Evolutionary conservation across 2,113 vertebrate genomes (phyloP).

Genomic region (Tragelaphus imberbis): DNA sequence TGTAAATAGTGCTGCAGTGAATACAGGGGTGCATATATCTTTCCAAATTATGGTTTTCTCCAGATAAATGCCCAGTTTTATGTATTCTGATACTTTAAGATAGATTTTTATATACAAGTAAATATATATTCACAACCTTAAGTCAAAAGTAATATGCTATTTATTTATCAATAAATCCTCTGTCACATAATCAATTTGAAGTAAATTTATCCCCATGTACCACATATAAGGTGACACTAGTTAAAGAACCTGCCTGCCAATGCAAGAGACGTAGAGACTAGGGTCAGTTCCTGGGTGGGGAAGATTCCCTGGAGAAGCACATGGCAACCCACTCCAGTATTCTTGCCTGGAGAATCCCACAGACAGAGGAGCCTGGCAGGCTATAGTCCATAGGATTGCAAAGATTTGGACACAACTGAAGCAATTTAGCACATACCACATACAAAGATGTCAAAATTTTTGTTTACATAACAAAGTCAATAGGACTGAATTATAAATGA

Average conservation of each 20-base stretch:
- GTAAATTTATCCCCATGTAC: not conserved
- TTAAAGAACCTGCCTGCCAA: not conserved
- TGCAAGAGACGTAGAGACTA: not conserved
- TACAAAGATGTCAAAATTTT: not conserved
- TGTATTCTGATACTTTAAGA: not conserved
- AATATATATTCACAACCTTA: not conserved
- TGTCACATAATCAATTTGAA: not conserved
- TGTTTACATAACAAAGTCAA: not conserved
- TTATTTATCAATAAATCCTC: conserved; percentile 8
- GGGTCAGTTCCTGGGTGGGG: not conserved
- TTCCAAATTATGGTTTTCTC: not conserved
- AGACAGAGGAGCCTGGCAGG: not conserved
- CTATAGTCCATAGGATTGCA: not conserved
- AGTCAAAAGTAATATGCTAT: not conserved
- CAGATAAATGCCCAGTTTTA: not conserved
- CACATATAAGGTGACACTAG: not conserved
- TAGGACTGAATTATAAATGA: not conserved
- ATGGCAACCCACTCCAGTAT: not conserved
- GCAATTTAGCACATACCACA: not conserved
- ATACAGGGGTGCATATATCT: not conserved
- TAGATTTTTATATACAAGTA: not conserved
- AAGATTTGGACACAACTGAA: not conserved
- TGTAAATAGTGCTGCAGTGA: not conserved
- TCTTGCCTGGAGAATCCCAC: not conserved
- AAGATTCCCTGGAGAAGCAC: not conserved